phyloP scores from a whole-genome alignment of 37 sponge, comb jelly and placozoan species.

The Bolinopsis microptera region DNA sequence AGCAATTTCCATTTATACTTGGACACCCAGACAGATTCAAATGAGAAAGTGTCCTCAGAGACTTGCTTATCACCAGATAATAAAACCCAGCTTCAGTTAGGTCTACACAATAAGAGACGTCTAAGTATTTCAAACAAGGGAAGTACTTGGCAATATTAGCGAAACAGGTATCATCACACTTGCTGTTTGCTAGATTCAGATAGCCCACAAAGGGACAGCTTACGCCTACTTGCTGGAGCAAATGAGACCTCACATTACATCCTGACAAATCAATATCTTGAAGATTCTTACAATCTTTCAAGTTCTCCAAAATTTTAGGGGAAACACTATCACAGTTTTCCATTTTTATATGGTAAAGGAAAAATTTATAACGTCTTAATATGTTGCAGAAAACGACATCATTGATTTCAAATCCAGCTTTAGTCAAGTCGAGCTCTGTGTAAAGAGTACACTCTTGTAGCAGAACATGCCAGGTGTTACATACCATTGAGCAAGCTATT shows the following conservation, averaged over 20 bases:
- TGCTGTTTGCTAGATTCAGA: slow-evolving; percentile 2
- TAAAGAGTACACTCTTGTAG: slow-evolving; percentile 35
- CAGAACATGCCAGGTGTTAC: slow-evolving; percentile 33
- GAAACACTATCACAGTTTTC: neutral
- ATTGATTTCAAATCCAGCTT: neutral
- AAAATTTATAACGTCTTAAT: slow-evolving; percentile 30
- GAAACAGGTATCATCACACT: slow-evolving; percentile 39
- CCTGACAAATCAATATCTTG: slow-evolving; percentile 51
- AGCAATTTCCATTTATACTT: slow-evolving; percentile 39
- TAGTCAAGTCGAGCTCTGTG: slow-evolving; percentile 47
- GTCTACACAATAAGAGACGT: neutral
- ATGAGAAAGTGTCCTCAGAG: slow-evolving; percentile 17
- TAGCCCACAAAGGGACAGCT: slow-evolving; percentile 37
- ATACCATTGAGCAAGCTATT: slow-evolving; percentile 49
- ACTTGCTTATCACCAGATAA: slow-evolving; percentile 31
- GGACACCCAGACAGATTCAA: slow-evolving; percentile 20
- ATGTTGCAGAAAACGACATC: slow-evolving; percentile 7
- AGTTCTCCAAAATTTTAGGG: neutral
- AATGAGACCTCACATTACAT: neutral
- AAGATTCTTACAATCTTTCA: slow-evolving; percentile 15
- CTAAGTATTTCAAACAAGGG: neutral
- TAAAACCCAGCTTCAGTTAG: slow-evolving; percentile 47
- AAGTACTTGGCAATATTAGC: slow-evolving; percentile 27
- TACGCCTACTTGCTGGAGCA: neutral
- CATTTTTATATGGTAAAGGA: slow-evolving; percentile 33